These are phyloP conservation scores for Gulo gulo DNA, from an alignment of 2,113 vertebrate species.

Conservation along the genomic window DNA sequence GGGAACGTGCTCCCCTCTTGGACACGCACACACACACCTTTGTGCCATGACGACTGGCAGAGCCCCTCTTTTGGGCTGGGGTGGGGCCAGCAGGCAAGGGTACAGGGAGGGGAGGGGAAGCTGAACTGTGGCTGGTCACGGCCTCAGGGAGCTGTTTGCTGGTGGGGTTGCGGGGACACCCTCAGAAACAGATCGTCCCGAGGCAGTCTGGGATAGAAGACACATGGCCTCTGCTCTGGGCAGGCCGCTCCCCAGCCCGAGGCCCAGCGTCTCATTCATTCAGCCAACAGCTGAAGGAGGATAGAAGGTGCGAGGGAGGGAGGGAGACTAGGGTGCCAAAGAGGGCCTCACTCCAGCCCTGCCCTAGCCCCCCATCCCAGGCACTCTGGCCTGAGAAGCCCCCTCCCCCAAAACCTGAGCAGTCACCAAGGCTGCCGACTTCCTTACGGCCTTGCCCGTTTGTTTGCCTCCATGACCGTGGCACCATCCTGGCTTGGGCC, in stretches of 20 bases:
- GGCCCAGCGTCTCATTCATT: neutral
- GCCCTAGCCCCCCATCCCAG: neutral
- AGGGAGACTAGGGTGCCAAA: neutral
- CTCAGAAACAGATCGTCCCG: neutral
- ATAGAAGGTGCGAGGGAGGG: neutral
- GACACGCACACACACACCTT: neutral
- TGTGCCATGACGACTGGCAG: neutral
- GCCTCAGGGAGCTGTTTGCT: neutral
- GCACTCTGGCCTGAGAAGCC: neutral
- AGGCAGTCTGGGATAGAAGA: neutral
- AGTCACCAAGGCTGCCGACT: neutral
- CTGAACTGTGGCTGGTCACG: no score
- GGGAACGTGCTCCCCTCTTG: neutral
- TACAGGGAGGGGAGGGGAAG: neutral
- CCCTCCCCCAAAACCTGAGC: neutral
- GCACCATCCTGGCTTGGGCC: neutral
- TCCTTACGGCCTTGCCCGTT: neutral
- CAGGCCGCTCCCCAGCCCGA: neutral
- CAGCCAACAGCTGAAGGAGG: neutral
- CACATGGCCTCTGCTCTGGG: neutral
- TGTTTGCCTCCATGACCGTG: rapidly evolving
- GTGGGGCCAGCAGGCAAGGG: neutral
- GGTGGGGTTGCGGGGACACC: neutral
- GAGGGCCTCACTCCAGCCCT: neutral
- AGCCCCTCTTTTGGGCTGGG: neutral